phyloP scores from a whole-genome alignment of 2,113 vertebrate species.

The Tympanuchus pallidicinctus region DNA sequence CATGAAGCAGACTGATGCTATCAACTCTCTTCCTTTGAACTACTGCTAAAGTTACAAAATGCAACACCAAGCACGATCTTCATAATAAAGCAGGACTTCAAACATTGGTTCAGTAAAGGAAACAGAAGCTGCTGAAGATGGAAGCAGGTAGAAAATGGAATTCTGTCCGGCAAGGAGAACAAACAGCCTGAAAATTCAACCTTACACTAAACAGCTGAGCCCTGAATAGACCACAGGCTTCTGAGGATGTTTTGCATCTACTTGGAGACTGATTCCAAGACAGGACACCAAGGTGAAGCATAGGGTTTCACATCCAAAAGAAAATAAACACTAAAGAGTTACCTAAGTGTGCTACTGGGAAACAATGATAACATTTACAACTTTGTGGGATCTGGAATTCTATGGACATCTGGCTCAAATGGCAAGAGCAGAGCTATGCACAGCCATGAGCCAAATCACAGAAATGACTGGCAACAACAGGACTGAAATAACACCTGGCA shows the following conservation, averaged over 20 bases:
- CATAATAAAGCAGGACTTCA: accelerated
- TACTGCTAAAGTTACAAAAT: neutral
- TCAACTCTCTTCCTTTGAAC: neutral
- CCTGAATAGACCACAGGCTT: neutral
- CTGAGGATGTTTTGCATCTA: neutral
- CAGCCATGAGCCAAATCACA: neutral
- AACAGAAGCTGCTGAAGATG: neutral
- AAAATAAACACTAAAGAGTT: neutral
- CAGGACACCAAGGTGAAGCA: neutral
- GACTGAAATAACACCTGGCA: neutral
- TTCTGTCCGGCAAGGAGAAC: neutral
- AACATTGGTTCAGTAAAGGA: neutral
- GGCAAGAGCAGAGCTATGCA: neutral
- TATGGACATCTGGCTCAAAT: neutral
- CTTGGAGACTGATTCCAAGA: neutral
- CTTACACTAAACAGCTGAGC: neutral
- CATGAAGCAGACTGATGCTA: neutral
- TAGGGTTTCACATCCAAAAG: neutral
- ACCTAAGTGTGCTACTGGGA: neutral
- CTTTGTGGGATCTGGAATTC: neutral
- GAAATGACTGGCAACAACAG: neutral
- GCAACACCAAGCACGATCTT: neutral
- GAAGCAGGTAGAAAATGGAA: neutral
- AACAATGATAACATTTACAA: accelerated
- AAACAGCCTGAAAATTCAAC: neutral